Conservation (phyloP, 2,113 vertebrate genomes). For the Prionailurus viverrinus region DNA sequence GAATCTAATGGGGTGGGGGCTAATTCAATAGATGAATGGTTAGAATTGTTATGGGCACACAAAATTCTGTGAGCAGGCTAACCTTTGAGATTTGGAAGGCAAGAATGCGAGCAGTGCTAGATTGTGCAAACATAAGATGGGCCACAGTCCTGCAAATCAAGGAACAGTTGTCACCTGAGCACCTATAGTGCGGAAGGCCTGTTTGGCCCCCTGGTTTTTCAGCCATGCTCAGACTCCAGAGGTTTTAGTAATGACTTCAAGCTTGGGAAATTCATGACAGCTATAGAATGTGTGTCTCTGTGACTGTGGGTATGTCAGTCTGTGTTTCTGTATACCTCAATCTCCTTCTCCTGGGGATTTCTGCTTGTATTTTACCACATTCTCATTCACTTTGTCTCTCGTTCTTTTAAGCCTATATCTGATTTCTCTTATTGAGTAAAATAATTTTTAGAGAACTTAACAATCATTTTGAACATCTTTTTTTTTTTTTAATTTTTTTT, state of each 20-base stretch:
- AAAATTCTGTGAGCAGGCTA: neutral
- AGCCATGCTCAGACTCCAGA: neutral
- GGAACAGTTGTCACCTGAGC: neutral
- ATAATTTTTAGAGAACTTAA: neutral
- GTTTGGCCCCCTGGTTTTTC: neutral
- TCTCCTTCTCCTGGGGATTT: neutral
- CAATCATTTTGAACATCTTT: conserved; percentile 28
- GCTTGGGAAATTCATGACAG: neutral
- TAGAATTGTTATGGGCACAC: neutral
- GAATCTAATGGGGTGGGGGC: neutral
- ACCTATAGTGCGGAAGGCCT: rapidly evolving
- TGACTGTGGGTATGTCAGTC: neutral
- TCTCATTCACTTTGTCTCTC: neutral
- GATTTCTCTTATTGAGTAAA: conserved; percentile 36
- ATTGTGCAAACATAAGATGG: neutral
- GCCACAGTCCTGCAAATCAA: neutral
- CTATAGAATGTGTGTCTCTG: neutral
- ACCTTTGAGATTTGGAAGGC: neutral
- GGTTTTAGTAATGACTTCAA: neutral
- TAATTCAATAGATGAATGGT: neutral
- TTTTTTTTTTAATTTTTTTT: too few species aligned
- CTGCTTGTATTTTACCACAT: neutral
- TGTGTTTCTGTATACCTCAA: neutral
- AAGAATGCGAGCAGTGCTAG: neutral
- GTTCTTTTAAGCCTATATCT: neutral